Evolutionary conservation across 2,888 invertebrate genomes (phyloP).

Genomic region (Mythimna lalbum): DNA sequence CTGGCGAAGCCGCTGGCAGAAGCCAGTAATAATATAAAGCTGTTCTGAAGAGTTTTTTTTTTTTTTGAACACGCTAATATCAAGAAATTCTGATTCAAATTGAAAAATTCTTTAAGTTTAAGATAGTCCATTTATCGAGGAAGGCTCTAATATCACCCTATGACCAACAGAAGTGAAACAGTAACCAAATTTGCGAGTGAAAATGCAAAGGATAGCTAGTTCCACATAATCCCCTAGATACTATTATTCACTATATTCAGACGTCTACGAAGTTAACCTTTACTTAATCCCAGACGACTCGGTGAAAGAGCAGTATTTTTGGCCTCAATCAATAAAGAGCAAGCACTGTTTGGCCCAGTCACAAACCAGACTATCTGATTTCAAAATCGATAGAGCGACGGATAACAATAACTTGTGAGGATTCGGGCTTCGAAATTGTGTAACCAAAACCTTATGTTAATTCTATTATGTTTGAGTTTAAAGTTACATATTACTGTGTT

Average conservation of each 20-base stretch:
- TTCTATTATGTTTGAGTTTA: constrained; percentile 4
- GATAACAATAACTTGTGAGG: constrained; percentile 28
- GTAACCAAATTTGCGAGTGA: too few relatives aligned
- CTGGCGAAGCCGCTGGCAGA: too few relatives aligned
- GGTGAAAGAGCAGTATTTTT: constrained; percentile 28
- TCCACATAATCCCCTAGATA: neutral
- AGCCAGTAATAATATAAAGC: too few relatives aligned
- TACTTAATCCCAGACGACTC: constrained; percentile 23
- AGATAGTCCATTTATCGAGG: too few relatives aligned
- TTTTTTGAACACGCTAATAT: too few relatives aligned
- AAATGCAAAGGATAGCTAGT: neutral
- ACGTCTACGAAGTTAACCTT: constrained; percentile 5
- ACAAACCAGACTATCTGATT: constrained; percentile 29
- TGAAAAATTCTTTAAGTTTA: too few relatives aligned
- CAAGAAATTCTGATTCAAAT: too few relatives aligned
- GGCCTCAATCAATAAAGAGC: constrained; percentile 33
- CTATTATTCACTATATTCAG: neutral
- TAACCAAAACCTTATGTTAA: constrained; percentile 6
- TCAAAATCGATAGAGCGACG: constrained; percentile 50
- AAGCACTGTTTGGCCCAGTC: constrained; percentile 14
- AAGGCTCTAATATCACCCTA: too few relatives aligned
- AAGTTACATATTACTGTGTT: neutral
- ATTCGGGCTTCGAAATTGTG: constrained; percentile 21
- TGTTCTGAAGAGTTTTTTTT: too few relatives aligned
- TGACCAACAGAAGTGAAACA: too few relatives aligned